phyloP scores from a whole-genome alignment of 2,113 vertebrate genomes.

The Vulpes vulpes region DNA sequence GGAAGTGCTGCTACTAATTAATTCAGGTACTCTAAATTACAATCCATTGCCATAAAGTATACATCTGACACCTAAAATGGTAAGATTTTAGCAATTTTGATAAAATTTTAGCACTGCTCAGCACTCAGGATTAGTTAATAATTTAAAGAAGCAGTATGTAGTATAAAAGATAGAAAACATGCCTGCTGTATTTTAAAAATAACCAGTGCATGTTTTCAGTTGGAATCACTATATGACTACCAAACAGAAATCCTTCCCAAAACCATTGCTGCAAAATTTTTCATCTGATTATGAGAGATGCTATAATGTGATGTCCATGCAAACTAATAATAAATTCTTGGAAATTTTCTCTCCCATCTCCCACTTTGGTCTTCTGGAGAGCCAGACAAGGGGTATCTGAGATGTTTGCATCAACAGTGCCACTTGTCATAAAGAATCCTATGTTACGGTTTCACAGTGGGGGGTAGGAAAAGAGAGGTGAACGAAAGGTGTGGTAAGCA shows the following conservation, averaged over 20 bases:
- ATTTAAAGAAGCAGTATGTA: constrained; percentile 22
- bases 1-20: neutral
- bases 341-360: neutral
- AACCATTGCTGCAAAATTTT: constrained; percentile 67
- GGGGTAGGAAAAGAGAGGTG: neutral
- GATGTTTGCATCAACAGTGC: neutral
- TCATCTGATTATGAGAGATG: constrained; percentile 38
- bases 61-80: neutral
- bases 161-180: neutral
- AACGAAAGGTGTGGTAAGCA: neutral
- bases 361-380: neutral
- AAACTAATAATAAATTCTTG: constrained; percentile 58
- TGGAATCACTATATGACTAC: constrained; percentile 49
- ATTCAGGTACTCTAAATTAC: neutral
- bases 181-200: constrained; percentile 61
- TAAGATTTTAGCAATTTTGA: constrained; percentile 41
- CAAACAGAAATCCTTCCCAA: constrained; percentile 56
- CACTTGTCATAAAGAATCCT: constrained; percentile 47
- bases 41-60: neutral
- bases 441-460: constrained; percentile 9
- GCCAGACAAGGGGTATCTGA: neutral
- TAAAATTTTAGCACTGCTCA: constrained; percentile 24
- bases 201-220: constrained; percentile 72
- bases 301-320: constrained; percentile 23
- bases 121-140: constrained; percentile 18